Conservation (phyloP, 2,797 vertebrate genomes). For the Schizopygopsis malacanthus region DNA sequence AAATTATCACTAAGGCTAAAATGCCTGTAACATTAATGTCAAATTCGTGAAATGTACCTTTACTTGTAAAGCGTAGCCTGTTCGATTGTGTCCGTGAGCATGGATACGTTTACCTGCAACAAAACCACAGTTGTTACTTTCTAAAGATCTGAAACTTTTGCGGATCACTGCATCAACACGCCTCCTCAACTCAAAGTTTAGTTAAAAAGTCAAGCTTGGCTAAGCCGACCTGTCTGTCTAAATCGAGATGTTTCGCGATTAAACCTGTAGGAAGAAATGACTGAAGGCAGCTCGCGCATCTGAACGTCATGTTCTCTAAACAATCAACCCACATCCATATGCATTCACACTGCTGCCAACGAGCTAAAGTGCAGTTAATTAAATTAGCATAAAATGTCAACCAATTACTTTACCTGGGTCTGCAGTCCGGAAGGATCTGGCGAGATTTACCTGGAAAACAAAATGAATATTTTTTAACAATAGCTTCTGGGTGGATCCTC, state of each 20-base stretch:
- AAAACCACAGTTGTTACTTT: background rate
- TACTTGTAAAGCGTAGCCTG: background rate
- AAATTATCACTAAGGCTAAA: background rate
- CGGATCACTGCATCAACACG: background rate
- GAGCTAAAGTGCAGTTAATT: slow-evolving; percentile 62
- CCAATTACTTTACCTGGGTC: slow-evolving; percentile 58
- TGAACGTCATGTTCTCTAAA: slow-evolving; percentile 37
- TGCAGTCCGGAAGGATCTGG: slow-evolving; percentile 35
- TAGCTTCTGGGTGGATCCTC: background rate
- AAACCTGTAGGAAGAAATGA: background rate
- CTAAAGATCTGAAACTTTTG: background rate
- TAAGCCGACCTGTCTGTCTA: background rate
- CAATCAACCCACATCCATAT: slow-evolving; percentile 62
- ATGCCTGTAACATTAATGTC: background rate
- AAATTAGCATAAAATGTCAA: slow-evolving; percentile 74
- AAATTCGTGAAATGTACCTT: background rate
- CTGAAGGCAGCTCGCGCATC: background rate
- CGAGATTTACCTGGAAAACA: slow-evolving; percentile 39
- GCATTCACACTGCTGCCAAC: slow-evolving; percentile 39
- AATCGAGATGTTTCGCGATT: background rate
- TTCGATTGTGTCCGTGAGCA: background rate
- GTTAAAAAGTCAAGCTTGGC: background rate
- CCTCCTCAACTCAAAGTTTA: background rate
- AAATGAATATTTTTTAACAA: slow-evolving; percentile 50
- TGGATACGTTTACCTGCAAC: background rate